Percentiles rank a stretch among this genome's conserved stretches.
Conservation (phyloP, 2,888 invertebrate species). For the Drosophila suboccidentalis region DNA sequence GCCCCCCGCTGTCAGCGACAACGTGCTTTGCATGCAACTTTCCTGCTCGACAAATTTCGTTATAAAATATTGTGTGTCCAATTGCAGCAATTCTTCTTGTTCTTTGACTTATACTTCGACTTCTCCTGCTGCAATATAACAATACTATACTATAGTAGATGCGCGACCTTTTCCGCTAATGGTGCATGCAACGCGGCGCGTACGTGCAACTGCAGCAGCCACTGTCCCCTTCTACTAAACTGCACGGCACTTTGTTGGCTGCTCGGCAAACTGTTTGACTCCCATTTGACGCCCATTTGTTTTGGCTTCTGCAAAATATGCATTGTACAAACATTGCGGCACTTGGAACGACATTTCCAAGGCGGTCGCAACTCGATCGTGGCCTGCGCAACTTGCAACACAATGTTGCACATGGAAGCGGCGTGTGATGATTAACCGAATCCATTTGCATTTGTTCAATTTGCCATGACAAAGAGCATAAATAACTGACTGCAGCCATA, state of each 20-base stretch:
- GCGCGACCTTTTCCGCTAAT: slow-evolving; percentile 54
- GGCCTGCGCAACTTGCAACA: not conserved
- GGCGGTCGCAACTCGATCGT: not conserved
- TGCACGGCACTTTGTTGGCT: slow-evolving; percentile 16
- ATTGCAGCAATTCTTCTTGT: slow-evolving; percentile 21
- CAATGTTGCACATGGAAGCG: not conserved
- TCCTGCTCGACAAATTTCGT: slow-evolving; percentile 30
- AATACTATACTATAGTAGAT: slow-evolving; percentile 39
- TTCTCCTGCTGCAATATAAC: slow-evolving; percentile 39
- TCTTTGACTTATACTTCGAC: not conserved
- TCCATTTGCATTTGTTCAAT: slow-evolving; percentile 1
- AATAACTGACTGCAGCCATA: not conserved
- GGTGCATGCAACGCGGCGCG: slow-evolving; percentile 42
- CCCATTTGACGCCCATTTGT: slow-evolving; percentile 16
- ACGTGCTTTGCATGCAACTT: slow-evolving; percentile 73
- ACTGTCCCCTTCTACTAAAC: not conserved
- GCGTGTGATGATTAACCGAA: not conserved
- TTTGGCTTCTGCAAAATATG: slow-evolving; percentile 17
- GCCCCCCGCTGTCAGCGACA: slow-evolving; percentile 73
- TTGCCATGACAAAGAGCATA: not conserved
- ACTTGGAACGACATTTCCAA: slow-evolving; percentile 1
- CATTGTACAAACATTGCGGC: slow-evolving; percentile 36
- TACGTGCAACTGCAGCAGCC: slow-evolving; percentile 51
- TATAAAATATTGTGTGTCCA: slow-evolving; percentile 56
- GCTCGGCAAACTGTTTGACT: slow-evolving; percentile 19